A percentile compares a stretch with the other conserved stretches of the same genome.
Conservation (phyloP, 1,140 invertebrate species). For the Nephila pilipes region DNA sequence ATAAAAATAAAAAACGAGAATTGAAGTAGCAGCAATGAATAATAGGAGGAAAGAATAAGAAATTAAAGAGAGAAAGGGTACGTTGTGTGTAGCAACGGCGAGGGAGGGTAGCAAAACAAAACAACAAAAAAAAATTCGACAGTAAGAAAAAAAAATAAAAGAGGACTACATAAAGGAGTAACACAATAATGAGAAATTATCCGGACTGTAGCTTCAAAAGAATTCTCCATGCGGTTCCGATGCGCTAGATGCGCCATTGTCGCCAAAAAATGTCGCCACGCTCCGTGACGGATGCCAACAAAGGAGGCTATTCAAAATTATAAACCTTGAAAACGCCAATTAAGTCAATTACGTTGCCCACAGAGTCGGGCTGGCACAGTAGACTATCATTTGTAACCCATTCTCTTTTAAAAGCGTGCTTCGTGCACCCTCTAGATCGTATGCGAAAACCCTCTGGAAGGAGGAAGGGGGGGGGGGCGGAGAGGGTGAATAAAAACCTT, state of each 20-base stretch:
- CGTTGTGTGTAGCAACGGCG: neutral
- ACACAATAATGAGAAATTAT: constrained; percentile 70
- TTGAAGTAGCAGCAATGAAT: constrained; percentile 56
- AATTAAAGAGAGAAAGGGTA: constrained; percentile 68
- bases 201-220: constrained; percentile 56
- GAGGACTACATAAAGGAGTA: constrained; percentile 2
- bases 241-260: constrained; percentile 70
- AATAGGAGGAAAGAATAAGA: constrained; percentile 55
- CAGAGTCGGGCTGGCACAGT: neutral
- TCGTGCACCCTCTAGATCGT: neutral
- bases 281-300: constrained; percentile 66
- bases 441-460: neutral
- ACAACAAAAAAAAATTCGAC: neutral
- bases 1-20: constrained; percentile 43
- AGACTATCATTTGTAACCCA: constrained; percentile 63
- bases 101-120: neutral
- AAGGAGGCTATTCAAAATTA: constrained; percentile 65
- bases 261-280: constrained; percentile 71
- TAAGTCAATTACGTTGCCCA: constrained; percentile 65
- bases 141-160: constrained; percentile 26
- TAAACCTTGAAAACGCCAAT: constrained; percentile 74
- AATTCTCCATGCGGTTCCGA: constrained; percentile 59
- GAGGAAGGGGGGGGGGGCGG: neutral
- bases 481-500: constrained; percentile 38
- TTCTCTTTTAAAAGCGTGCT: neutral